Evolutionary conservation across 2,888 invertebrate species (phyloP), one percentile per base, ranked within the genome.

Genomic region (Andrena chrysosceles): DNA sequence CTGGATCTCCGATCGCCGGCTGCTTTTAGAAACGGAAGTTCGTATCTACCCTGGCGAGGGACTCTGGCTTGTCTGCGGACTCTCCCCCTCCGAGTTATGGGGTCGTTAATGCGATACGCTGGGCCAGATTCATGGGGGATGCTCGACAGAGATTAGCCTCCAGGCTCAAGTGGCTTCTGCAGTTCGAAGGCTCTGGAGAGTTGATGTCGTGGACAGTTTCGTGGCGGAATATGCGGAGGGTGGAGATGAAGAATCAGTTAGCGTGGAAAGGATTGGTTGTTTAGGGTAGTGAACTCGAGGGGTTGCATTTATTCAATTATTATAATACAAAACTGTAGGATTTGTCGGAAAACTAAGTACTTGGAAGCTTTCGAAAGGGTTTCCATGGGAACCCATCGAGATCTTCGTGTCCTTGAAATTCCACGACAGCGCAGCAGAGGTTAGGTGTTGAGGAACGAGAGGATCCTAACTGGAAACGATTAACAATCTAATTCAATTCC

Each of bases 401-500:
- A 26, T 26, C 26, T 26, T 26, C 26, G 26, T 1, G 26, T 26
- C 26, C 26, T 13, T 26, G 20, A 3, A 56, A 23, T 42, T 42
- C 42, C 16, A 42, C 13, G 42, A 42, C 42, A 56, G 23, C 56
- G 56, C 56, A 5, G 56, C 10, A 13, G 3, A 62, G n/a, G 33
- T 5, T 20, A 8, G 35, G 33, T 33, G 35, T 66, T 29, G 59
- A 10, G 23, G 35, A 69, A 20, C 42, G 70, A 48, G 60, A 8
- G 13, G n/a, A 31, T 8, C 8, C 48, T 26, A 48, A 48, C 59
- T 42, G 42, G 60, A 31, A 13, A 63, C 67, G 31, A 33, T n/a
- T 31, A 77, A 29, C 71, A 33, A 63, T 77, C 71, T 60, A 67
- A 66, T 77, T 76, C 77, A 79, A 76, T 76, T 64, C 35, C 64